Base-by-base conservation (phyloP, 30 jellyfish, hydroid and myxozoan genomes). In the Catostylus mosaicus region DNA sequence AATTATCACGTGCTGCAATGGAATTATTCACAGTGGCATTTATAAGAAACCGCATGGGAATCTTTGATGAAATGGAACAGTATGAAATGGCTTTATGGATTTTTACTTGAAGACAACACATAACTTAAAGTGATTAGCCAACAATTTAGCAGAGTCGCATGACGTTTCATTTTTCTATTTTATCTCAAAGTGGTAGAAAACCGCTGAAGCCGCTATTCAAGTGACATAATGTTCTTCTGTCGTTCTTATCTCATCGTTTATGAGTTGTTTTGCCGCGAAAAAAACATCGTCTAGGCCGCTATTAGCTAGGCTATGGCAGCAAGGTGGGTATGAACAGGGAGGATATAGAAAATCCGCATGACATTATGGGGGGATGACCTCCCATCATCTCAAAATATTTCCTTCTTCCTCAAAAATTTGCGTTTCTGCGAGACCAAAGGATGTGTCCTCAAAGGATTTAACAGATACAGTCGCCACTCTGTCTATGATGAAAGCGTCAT, bases 141-240 rank as follows among this genome's bases (percentile, higher is more conserved):
- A 50, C n/a, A 50, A 50, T 50, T 27, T 16, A 50, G 2, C 19
- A 27, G 20, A 2, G 63, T 50, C 24, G 63, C 27, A 18, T 50
- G 63, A 50, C 63, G 63, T 50, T 50, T 50, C 63, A 50, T 3
- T 50, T 5, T 50, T 40, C 54, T 18, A 18, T 50, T 27, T 50
- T 50, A 50, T 50, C 63, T 50, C 24, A 50, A 10, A 0, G 24
- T 50, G 19, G 63, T 18, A 50, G 24, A 3, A 50, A 50, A 50
- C 63, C 63, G 63, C 63, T 50, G 0, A 50, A 50, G 63, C 63
- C 63, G 63, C 63, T 18, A 50, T 50, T 50, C 27, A n/a, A 8
- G 24, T 6, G 20, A 50, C 26, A 6, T 16, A 50, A 50, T 27
- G 20, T 3, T 27, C 24, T 3, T 2, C 24, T 50, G 6, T 50